Evolutionary conservation across 1,140 invertebrate genomes (phyloP), one percentile per base, ranked within the genome.

Genomic region (Heterodera carotae): DNA sequence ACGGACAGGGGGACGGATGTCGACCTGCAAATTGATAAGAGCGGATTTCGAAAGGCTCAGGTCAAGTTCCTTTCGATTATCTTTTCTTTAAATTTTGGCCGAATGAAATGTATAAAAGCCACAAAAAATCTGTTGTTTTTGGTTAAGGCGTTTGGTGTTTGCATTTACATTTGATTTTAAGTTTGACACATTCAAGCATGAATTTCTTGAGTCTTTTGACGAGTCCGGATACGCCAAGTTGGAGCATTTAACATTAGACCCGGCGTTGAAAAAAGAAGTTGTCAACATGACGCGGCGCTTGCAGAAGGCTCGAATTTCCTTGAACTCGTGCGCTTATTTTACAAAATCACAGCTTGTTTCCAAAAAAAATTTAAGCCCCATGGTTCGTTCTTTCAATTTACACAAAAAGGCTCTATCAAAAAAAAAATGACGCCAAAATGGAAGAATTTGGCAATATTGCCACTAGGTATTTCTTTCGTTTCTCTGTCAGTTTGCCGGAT

Each of bases 181-280:
- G 56, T 64, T 74, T 48, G 75, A 76, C 36, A 5, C 12, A 25
- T 71, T 76, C 60, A 76, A 76, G 31, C 75, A 76, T n/a, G 27
- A 74, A 18, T 74, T 74, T 34, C 64, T 74, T 27, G 72, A 74
- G 29, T 76, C 68, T 22, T 76, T 76, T 75, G 68, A 76, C 39
- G 75, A 76, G 34, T 25, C 75, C 18, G 68, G 75, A n/a, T 76
- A 76, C 36, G 68, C 59, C 33, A 76, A 36, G 69, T 56, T 76
- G 69, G 68, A 76, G 31, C 75, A 67, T 75, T 53, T 69, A 33
- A 39, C 53, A 34, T 27, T 76, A 27, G 72, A 74, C n/a, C 3
- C 53, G 2, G 64, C 25, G 25, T 18, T 74, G 27, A 74, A 74
- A 25, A 74, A 74, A n/a, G 72, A 74, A 18, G 72, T 74, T 31